phyloP scores from a whole-genome alignment of 2,797 vertebrate species.

The Lophotriccus pileatus region DNA sequence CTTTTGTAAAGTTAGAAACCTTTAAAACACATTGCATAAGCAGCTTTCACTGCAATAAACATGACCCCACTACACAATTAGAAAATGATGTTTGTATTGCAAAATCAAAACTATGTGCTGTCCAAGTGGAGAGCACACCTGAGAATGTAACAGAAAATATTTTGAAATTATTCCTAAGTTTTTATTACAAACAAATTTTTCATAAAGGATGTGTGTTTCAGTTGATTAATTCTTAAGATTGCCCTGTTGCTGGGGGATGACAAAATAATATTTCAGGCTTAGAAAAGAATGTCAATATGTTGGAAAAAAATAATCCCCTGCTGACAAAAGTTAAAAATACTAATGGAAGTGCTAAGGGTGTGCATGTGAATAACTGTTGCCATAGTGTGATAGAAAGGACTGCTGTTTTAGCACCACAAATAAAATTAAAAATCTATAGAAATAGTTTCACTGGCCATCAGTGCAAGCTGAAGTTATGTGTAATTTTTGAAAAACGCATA shows the following conservation, averaged over 20 bases:
- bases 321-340: background rate
- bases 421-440: background rate
- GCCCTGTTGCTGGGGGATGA: background rate
- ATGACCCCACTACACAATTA: background rate
- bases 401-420: background rate
- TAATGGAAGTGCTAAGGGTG: background rate
- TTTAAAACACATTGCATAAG: background rate
- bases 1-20: background rate
- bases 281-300: background rate
- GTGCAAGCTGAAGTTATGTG: background rate
- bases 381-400: background rate
- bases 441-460: background rate
- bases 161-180: background rate
- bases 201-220: background rate
- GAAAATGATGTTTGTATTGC: background rate
- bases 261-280: background rate
- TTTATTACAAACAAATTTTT: background rate
- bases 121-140: background rate
- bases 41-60: background rate
- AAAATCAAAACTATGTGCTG: background rate
- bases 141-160: background rate
- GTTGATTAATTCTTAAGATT: background rate
- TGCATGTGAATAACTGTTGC: background rate
- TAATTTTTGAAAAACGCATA: background rate
- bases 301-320: background rate